Base-by-base conservation (phyloP, 1,140 invertebrate genomes). In the Metaphire vulgaris region DNA sequence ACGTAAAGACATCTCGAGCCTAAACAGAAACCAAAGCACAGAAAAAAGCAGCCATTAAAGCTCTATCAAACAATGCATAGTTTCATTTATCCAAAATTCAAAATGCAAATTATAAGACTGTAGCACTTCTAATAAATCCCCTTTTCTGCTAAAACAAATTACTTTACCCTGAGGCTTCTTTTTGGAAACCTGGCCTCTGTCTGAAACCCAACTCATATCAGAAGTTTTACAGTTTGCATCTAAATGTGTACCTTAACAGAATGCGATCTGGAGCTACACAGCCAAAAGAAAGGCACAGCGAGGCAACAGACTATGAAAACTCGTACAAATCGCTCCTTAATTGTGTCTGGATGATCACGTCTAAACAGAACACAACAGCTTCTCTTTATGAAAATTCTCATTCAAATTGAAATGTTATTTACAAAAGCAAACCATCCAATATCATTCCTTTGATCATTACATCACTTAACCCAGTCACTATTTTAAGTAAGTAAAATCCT, bases 271-370 rank as follows among this genome's bases (percentile, higher is more conserved):
- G 81, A 77, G 72, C 82, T 79, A 79, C 85, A 84, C 33, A 78
- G 88, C 80, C 92, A 91, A 21, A 94, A 87, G 79, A 93, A 90
- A 75, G 90, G 83, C 67, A 93, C 93, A 26, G 93, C 91, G 67
- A 95, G 81, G 67, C 94, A 82, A 85, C 91, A 90, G 86, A 95
- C 92, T 74, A 92, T 85, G 77, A 91, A 90, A 0, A 94, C 92
- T 86, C 93, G 95, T 69, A 93, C 88, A 83, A 95, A 96, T 82
- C 94, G 89, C 84, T 90, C 90, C 82, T 93, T 95, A 78, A 97
- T 94, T 1, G 91, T 93, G n/a, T 90, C 89, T 2, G 93, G 92
- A 87, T 96, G 93, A 84, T 95, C 91, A 80, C 93, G 93, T 87
- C 81, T 91, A 89, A 80, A 80, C 82, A 79, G 81, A 84, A 78